Evolutionary conservation across 2,797 vertebrate species (phyloP).

Genomic region (Pseudotriccus pelzelni): DNA sequence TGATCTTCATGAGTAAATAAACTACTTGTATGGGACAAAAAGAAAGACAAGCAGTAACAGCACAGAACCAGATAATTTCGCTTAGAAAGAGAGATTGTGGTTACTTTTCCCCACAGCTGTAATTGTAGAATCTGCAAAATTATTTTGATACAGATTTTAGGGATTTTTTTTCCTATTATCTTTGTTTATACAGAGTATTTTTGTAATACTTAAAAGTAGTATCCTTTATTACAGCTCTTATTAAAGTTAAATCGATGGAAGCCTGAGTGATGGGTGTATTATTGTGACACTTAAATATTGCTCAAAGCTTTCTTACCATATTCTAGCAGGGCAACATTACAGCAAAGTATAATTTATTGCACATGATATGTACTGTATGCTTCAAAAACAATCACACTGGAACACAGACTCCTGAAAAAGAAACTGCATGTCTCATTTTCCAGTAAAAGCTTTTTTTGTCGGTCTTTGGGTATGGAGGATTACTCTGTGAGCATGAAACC

Average conservation of each 20-base stretch:
- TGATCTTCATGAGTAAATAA: conserved; percentile 50
- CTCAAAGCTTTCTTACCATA: conserved; percentile 76
- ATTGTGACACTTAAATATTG: conserved; percentile 80
- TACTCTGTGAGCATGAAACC: neutral
- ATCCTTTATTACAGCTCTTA: conserved; percentile 68
- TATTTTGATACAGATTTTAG: conserved; percentile 65
- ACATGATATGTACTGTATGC: conserved; percentile 62
- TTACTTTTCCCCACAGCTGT: conserved; percentile 57
- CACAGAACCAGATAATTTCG: neutral
- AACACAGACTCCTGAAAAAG: conserved; percentile 29
- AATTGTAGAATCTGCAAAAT: conserved; percentile 37
- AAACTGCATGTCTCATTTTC: neutral
- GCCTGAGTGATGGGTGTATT: conserved; percentile 73
- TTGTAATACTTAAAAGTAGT: conserved; percentile 57
- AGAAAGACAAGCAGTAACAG: conserved; percentile 18
- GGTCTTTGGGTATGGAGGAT: neutral
- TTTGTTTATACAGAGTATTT: conserved; percentile 54
- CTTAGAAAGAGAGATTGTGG: conserved; percentile 2
- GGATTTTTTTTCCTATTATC: conserved; percentile 53
- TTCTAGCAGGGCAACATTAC: conserved; percentile 69
- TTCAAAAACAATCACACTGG: conserved; percentile 51
- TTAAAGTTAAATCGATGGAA: conserved; percentile 64
- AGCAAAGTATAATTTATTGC: conserved; percentile 76
- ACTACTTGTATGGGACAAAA: neutral
- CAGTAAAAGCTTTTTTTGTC: neutral